These are phyloP conservation scores for Andrena camellia DNA, from an alignment of 2,888 invertebrate genomes.

Conservation along the genomic window DNA sequence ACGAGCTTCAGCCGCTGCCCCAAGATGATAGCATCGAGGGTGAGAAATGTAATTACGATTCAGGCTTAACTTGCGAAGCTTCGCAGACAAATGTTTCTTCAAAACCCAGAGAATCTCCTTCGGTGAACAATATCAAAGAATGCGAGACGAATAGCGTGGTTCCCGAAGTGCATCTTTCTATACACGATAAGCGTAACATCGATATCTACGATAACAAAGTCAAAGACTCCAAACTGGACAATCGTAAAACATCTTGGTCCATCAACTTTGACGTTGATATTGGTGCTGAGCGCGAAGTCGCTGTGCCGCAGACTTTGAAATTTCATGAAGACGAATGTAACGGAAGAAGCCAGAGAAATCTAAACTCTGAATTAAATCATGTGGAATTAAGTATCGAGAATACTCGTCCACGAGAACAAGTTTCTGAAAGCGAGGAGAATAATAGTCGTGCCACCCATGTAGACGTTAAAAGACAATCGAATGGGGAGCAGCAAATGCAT, in stretches of 20 bases:
- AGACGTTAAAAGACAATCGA: slow-evolving; percentile 26
- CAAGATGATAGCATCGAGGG: slow-evolving; percentile 35
- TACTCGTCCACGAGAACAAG: slow-evolving; percentile 13
- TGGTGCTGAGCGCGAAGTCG: not conserved
- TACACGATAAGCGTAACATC: not conserved
- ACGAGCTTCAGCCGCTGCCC: slow-evolving; percentile 64
- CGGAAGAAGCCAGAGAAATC: not conserved
- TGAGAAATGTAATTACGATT: not conserved
- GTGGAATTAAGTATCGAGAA: slow-evolving; percentile 14
- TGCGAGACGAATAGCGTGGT: not conserved
- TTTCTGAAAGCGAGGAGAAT: slow-evolving; percentile 10
- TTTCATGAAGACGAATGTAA: slow-evolving; percentile 4
- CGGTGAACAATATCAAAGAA: not conserved
- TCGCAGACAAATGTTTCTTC: not conserved
- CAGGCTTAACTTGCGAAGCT: not conserved
- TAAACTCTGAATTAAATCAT: slow-evolving; percentile 20
- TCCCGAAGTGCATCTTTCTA: not conserved
- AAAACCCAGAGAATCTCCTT: not conserved
- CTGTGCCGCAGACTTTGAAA: not conserved
- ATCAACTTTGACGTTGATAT: not conserved
- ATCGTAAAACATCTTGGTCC: not conserved
- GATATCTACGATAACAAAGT: not conserved
- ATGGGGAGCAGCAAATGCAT: slow-evolving; percentile 1
- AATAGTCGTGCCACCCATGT: slow-evolving; percentile 1
- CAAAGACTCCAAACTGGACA: not conserved